A percentile compares a stretch with the other conserved stretches of the same genome.
These are phyloP conservation scores for Eilema sororculum DNA, from an alignment of 2,888 invertebrate species.

Conservation along the genomic window DNA sequence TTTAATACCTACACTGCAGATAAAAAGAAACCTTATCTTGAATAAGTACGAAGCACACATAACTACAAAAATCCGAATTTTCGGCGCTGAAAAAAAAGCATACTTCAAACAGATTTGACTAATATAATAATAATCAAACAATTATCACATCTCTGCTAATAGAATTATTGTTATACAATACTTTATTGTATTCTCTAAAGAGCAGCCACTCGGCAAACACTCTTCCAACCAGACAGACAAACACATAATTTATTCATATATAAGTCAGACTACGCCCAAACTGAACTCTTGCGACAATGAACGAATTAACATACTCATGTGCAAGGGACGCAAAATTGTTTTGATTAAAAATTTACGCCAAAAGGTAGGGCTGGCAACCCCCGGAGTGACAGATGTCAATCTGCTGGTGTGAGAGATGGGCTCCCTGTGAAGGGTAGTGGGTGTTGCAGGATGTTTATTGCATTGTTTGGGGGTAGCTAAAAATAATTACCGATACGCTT, in stretches of 20 bases:
- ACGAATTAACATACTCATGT: slow-evolving; percentile 71
- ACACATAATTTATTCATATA: slow-evolving; percentile 64
- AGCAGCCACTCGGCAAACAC: slow-evolving; percentile 24
- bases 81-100: not conserved
- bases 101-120: not conserved
- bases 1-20: too few relatives aligned
- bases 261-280: slow-evolving; percentile 66
- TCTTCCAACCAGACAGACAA: slow-evolving; percentile 30
- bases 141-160: not conserved
- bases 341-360: slow-evolving; percentile 85
- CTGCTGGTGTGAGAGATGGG: slow-evolving; percentile 68
- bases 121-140: slow-evolving; percentile 1
- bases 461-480: slow-evolving; percentile 19
- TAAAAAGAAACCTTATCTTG: too few relatives aligned
- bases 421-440: slow-evolving; percentile 43
- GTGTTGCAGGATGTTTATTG: slow-evolving; percentile 40
- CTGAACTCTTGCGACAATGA: slow-evolving; percentile 80
- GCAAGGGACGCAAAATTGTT: slow-evolving; percentile 77
- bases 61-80: too few relatives aligned
- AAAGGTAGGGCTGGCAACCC: slow-evolving; percentile 62
- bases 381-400: slow-evolving; percentile 82
- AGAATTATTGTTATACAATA: slow-evolving; percentile 5
- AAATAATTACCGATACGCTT: slow-evolving; percentile 9
- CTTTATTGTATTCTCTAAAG: slow-evolving; percentile 9
- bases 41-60: too few relatives aligned